Evolutionary conservation across 2,888 invertebrate genomes (phyloP), one percentile per base, ranked within the genome.

Genomic region (Aromia moschata): DNA sequence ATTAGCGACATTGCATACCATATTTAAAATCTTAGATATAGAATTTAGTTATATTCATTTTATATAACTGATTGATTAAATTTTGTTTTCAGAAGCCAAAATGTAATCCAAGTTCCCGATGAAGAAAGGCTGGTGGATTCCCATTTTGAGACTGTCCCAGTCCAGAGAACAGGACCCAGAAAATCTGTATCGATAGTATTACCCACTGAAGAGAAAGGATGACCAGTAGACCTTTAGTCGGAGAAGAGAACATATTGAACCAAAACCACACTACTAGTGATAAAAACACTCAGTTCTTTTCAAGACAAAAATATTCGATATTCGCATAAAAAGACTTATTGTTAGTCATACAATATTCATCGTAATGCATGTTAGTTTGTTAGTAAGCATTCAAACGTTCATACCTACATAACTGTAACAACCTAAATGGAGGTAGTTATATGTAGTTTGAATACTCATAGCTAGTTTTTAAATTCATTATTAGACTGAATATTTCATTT

Each of bases 131-230:
- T 80, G 30, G 78, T 79, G 30, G 73, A 73, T 58, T 70, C 76
- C 11, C 76, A 75, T 15, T 73, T 74, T 31, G 79, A 78, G 62
- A 70, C 73, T 46, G 71, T 74, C 45, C 71, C 76, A 55, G 70
- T 75, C 2, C 70, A 76, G 53, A 70, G 73, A 62, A 73, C 70
- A 37, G 81, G 77, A 7, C 80, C 81, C n/a, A 72, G 81, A 62
- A 83, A 83, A 67, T 84, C 86, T 17, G 85, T 87, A 60, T 85
- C 86, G 15, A 85, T 87, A 72, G 81, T 85, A 60, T 82, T 87
- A 77, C 86, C 86, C 0, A 79, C 84, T 53, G 85, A 85, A 68
- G 85, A 84, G 41, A 85, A 85, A 67, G 85, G 84, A 72, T 79
- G 77, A 79, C 76, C 68, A 49, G 65, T 65, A 44, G 67, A 67